phyloP scores from a whole-genome alignment of 2,888 invertebrate genomes.

The Amblyteles armatorius region DNA sequence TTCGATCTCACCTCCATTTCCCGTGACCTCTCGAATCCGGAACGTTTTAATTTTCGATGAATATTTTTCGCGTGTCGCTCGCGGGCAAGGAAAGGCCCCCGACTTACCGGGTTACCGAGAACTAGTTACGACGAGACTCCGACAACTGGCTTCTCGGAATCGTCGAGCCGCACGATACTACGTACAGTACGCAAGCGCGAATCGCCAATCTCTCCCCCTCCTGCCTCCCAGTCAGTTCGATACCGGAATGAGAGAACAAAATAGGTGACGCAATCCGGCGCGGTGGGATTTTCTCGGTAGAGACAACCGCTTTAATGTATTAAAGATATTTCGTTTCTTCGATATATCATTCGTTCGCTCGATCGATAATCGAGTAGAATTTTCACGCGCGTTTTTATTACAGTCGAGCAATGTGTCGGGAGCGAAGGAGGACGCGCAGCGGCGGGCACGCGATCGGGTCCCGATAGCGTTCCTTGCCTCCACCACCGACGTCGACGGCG shows the following conservation, averaged over 20 bases:
- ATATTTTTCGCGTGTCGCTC: not conserved
- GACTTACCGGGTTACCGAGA: conserved; percentile 5
- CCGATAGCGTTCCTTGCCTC: conserved; percentile 31
- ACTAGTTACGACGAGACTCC: conserved; percentile 24
- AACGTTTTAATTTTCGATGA: not conserved
- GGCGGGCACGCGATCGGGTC: conserved; percentile 38
- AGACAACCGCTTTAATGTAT: not conserved
- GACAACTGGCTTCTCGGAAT: conserved; percentile 57
- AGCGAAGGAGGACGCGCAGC: conserved; percentile 46
- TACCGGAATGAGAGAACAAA: conserved; percentile 45
- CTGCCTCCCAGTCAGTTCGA: conserved; percentile 7
- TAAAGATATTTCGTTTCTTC: not conserved
- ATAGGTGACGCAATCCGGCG: conserved; percentile 35
- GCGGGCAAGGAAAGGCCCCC: not conserved
- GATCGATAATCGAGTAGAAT: not conserved
- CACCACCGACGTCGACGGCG: conserved; percentile 21
- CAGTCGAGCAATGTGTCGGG: not conserved
- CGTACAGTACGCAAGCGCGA: conserved; percentile 41
- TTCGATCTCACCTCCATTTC: not conserved
- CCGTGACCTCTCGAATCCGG: not conserved
- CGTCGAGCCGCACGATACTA: conserved; percentile 38
- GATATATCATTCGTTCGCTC: not conserved
- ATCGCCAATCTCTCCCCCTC: conserved; percentile 5
- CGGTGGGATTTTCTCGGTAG: conserved; percentile 19
- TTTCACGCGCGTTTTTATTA: not conserved